Conservation (phyloP, 2,888 invertebrate species). For the Sisyra terminalis region DNA sequence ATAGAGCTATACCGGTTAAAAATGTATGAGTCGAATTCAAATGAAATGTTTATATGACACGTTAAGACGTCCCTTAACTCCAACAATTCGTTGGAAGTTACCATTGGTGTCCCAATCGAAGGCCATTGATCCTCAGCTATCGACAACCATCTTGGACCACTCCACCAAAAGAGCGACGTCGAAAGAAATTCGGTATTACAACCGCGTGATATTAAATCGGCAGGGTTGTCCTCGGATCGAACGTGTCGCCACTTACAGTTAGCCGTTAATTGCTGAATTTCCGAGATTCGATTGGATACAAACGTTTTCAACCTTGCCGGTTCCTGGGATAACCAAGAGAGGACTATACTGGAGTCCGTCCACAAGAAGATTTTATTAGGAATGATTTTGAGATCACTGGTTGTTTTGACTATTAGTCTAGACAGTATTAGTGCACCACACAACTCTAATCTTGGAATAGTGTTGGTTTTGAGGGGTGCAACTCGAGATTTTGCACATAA, state of each 20-base stretch:
- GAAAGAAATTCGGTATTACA: not conserved
- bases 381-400: not conserved
- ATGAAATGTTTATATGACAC: too few relatives aligned
- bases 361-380: not conserved
- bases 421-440: not conserved
- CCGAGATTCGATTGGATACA: not conserved
- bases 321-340: not conserved
- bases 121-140: not conserved
- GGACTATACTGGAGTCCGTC: not conserved
- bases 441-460: not conserved
- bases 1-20: too few relatives aligned
- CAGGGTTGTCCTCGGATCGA: not conserved
- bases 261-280: not conserved
- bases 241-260: not conserved
- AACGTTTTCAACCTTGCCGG: not conserved
- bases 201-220: not conserved
- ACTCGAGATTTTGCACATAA: slow-evolving; percentile 2
- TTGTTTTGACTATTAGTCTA: not conserved
- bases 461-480: not conserved
- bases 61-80: too few relatives aligned
- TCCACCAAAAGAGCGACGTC: not conserved
- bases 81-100: too few relatives aligned
- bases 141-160: not conserved
- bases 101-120: too few relatives aligned
- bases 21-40: too few relatives aligned